Percentiles rank a stretch among this genome's conserved stretches.
phyloP scores from a whole-genome alignment of 2,113 vertebrate species.

The Prolemur simus region DNA sequence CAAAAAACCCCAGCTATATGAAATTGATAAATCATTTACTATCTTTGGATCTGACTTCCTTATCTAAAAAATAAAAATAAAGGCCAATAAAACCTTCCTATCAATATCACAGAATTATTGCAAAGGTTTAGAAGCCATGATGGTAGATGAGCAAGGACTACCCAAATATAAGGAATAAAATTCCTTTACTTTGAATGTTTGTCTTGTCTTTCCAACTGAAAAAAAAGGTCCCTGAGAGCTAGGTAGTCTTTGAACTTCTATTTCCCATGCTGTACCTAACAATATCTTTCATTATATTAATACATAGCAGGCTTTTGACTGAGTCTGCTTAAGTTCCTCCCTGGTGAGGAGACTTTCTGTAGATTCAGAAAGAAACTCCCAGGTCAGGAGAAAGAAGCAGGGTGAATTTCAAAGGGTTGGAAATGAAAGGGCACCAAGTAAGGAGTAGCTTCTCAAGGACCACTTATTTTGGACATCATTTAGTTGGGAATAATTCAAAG shows the following conservation, averaged over 20 bases:
- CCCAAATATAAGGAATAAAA: not conserved
- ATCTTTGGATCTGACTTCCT: not conserved
- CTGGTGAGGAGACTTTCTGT: not conserved
- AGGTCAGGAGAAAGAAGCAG: not conserved
- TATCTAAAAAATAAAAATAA: not conserved
- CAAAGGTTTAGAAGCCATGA: not conserved
- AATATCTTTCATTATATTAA: not conserved
- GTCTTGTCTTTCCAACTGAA: conserved; percentile 14
- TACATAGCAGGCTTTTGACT: not conserved
- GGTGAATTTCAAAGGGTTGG: not conserved
- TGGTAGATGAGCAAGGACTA: not conserved
- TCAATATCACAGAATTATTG: conserved; percentile 22
- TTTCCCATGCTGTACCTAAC: not conserved
- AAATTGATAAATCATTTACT: not conserved
- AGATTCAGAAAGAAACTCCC: not conserved
- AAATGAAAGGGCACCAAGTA: conserved; percentile 13
- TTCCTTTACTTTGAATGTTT: not conserved
- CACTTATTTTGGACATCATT: not conserved
- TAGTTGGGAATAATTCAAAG: not conserved
- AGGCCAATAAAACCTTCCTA: not conserved
- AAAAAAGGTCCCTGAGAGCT: not conserved
- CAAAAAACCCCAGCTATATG: not conserved
- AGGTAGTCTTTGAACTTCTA: conserved; percentile 7
- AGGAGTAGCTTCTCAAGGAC: not conserved
- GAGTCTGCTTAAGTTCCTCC: conserved; percentile 27